Conservation (phyloP, 2,797 vertebrate genomes). For the Yasuhikotakia modesta region DNA sequence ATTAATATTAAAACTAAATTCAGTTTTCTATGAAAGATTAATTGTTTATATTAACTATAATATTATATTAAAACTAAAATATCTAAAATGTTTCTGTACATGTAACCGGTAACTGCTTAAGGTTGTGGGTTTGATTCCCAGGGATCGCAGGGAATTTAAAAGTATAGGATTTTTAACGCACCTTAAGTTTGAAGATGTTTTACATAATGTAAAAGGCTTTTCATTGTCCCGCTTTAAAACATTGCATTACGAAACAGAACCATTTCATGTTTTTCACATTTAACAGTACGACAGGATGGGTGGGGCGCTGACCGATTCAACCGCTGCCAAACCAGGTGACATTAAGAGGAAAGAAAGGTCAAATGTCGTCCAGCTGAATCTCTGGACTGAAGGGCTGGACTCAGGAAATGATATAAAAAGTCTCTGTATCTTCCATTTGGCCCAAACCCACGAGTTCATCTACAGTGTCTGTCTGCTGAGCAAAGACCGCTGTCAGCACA, state of each 20-base stretch:
- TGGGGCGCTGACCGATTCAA: conserved; percentile 1
- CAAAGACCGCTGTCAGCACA: conserved; percentile 23
- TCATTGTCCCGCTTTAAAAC: background rate
- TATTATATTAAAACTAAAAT: too few species aligned
- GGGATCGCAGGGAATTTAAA: too few species aligned
- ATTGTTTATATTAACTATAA: too few species aligned
- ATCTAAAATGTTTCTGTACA: too few species aligned
- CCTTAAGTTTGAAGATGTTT: too few species aligned
- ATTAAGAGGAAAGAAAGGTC: conserved; percentile 41
- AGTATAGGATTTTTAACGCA: too few species aligned
- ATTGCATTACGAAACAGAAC: background rate
- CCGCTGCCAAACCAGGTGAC: conserved; percentile 43
- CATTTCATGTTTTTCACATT: background rate
- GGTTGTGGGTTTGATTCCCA: background rate
- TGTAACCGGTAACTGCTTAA: too few species aligned
- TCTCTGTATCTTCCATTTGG: conserved; percentile 26
- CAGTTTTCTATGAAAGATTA: too few species aligned
- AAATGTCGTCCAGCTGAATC: conserved; percentile 51
- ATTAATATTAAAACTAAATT: too few species aligned
- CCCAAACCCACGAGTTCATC: conserved; percentile 20
- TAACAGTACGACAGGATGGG: conserved; percentile 6
- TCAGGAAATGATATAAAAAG: conserved; percentile 48
- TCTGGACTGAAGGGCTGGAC: background rate
- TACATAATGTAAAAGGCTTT: too few species aligned
- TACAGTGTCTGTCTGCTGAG: conserved; percentile 27